Percentiles rank a stretch among this genome's conserved stretches.
phyloP scores from a whole-genome alignment of 2,888 invertebrate genomes.

The Tryphoninae sp. region DNA sequence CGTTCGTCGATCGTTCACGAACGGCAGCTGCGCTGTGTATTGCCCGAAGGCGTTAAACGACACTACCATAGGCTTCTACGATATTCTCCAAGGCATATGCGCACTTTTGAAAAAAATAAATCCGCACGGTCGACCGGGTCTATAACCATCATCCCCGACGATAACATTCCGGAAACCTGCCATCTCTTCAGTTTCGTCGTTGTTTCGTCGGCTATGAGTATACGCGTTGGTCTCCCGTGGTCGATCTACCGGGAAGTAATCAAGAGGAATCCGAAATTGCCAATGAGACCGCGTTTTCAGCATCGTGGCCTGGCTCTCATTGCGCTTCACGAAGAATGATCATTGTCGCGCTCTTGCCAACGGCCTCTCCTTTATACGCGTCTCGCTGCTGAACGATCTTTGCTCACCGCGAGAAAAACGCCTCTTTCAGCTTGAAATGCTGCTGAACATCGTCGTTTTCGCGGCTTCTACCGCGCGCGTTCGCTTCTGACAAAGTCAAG shows the following conservation, averaged over 20 bases:
- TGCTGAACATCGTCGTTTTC: constrained; percentile 49
- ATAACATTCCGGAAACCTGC: constrained; percentile 55
- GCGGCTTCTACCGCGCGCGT: constrained; percentile 35
- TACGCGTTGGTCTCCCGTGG: constrained; percentile 3
- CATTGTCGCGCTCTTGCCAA: constrained; percentile 42
- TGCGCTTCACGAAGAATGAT: constrained; percentile 39
- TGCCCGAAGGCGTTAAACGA: constrained; percentile 53
- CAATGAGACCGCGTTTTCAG: constrained; percentile 34
- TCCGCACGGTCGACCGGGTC: constrained; percentile 29
- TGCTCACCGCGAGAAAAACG: constrained; percentile 40
- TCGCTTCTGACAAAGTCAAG: not conserved
- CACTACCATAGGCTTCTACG: not conserved
- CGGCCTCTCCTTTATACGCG: constrained; percentile 14
- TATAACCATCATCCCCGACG: constrained; percentile 47
- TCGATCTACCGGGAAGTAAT: constrained; percentile 63
- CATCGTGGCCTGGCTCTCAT: constrained; percentile 4
- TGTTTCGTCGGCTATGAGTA: constrained; percentile 9
- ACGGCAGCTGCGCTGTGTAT: constrained; percentile 41
- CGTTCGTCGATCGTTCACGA: constrained; percentile 2
- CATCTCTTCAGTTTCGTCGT: constrained; percentile 24
- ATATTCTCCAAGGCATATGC: not conserved
- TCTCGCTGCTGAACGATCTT: constrained; percentile 27
- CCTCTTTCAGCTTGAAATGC: constrained; percentile 45
- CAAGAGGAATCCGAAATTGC: constrained; percentile 62
- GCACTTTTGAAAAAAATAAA: constrained; percentile 3